phyloP scores from a whole-genome alignment of 2,888 invertebrate genomes.

The Eupithecia pulchellata region DNA sequence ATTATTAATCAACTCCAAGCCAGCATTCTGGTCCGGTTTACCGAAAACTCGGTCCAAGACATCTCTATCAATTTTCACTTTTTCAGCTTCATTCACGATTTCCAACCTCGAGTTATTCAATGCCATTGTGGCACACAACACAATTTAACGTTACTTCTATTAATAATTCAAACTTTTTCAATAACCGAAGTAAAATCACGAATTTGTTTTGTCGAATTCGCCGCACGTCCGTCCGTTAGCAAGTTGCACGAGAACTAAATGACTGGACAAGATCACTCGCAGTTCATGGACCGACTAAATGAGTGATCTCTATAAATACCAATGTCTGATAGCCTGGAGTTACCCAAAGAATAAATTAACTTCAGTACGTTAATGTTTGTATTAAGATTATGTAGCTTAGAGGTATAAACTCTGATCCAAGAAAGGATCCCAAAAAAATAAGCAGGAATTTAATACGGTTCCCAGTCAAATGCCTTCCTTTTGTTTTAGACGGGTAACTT shows the following conservation, averaged over 20 bases:
- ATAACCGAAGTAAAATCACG: slow-evolving; percentile 6
- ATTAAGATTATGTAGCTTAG: too few relatives aligned
- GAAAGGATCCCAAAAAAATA: background rate
- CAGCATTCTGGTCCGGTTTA: slow-evolving; percentile 48
- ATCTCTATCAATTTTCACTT: slow-evolving; percentile 52
- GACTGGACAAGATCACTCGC: background rate
- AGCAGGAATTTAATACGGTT: background rate
- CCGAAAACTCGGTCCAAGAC: slow-evolving; percentile 72
- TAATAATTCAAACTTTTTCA: background rate
- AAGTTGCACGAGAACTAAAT: background rate
- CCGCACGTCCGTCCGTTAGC: slow-evolving; percentile 4
- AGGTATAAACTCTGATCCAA: too few relatives aligned
- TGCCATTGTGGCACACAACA: slow-evolving; percentile 45
- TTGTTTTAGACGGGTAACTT: background rate
- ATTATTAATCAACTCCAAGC: slow-evolving; percentile 46
- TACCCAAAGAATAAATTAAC: background rate
- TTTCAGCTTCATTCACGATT: slow-evolving; percentile 54
- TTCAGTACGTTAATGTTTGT: background rate
- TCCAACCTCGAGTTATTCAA: slow-evolving; percentile 52
- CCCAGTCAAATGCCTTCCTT: background rate
- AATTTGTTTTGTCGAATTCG: background rate
- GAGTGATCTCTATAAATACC: slow-evolving; percentile 19
- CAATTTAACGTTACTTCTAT: background rate
- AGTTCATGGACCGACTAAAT: slow-evolving; percentile 12
- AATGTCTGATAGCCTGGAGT: background rate